phyloP scores from a whole-genome alignment of 2,113 vertebrate genomes.

The Phalacrocorax pelagicus region DNA sequence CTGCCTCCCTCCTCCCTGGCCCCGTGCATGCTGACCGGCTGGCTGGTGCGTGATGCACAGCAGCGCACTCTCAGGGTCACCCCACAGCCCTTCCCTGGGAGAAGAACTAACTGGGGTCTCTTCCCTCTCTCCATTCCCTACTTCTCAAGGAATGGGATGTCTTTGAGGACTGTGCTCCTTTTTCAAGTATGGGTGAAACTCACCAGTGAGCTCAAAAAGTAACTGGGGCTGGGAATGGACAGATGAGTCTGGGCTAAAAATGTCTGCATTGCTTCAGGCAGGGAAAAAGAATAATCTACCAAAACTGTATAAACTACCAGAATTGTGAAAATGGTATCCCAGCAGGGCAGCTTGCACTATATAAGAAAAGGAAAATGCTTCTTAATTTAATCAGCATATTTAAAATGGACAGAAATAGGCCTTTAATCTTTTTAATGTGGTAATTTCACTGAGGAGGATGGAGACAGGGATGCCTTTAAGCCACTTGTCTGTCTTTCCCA shows the following conservation, averaged over 20 bases:
- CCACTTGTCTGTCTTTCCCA: neutral
- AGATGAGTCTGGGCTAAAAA: neutral
- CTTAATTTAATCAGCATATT: neutral
- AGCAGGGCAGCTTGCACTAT: neutral
- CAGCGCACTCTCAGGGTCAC: fast-evolving
- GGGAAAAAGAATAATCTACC: neutral
- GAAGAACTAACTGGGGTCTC: neutral
- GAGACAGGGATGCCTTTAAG: neutral
- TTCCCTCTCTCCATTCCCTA: neutral
- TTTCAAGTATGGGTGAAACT: neutral
- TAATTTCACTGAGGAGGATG: neutral
- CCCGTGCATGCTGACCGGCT: fast-evolving
- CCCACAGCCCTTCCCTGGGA: neutral
- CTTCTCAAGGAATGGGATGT: neutral
- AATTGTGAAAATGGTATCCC: neutral
- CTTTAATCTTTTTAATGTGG: neutral
- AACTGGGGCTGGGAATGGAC: neutral
- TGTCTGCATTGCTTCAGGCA: neutral
- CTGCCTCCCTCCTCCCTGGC: neutral
- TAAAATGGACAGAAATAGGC: neutral
- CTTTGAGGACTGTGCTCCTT: neutral
- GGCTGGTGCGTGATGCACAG: neutral
- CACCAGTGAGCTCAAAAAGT: neutral
- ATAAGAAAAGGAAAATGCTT: neutral
- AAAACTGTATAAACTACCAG: neutral